Percentiles rank a stretch among this genome's conserved stretches.
Evolutionary conservation across 2,797 vertebrate genomes (phyloP).

Genomic region (Sciurus carolinensis): DNA sequence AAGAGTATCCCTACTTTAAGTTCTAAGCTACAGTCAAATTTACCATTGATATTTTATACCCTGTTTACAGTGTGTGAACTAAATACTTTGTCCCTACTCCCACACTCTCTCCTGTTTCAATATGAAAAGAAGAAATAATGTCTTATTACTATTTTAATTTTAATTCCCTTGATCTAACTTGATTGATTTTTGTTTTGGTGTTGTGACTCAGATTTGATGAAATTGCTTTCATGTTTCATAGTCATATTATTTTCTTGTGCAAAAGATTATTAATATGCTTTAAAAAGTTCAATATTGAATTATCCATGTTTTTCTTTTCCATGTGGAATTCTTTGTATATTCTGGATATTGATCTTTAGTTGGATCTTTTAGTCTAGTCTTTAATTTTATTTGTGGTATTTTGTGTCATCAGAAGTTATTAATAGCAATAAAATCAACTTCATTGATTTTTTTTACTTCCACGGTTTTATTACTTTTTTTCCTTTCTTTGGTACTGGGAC

Average conservation of each 20-base stretch:
- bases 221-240: constrained; percentile 41
- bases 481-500: too few species aligned
- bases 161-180: not conserved
- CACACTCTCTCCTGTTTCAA: not conserved
- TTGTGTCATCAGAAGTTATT: not conserved
- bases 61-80: not conserved
- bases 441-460: not conserved
- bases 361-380: not conserved
- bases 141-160: not conserved
- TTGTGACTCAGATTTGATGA: not conserved
- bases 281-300: not conserved
- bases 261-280: not conserved
- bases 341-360: not conserved
- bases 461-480: not conserved
- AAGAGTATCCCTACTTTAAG: not conserved
- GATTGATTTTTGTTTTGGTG: not conserved
- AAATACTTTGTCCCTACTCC: not conserved
- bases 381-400: constrained; percentile 15
- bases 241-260: not conserved
- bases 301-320: not conserved
- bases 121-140: not conserved
- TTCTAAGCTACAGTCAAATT: not conserved
- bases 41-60: not conserved
- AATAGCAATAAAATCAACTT: not conserved
- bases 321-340: not conserved